These are phyloP conservation scores for Autographa gamma DNA, from an alignment of 2,888 invertebrate genomes.

Conservation along the genomic window DNA sequence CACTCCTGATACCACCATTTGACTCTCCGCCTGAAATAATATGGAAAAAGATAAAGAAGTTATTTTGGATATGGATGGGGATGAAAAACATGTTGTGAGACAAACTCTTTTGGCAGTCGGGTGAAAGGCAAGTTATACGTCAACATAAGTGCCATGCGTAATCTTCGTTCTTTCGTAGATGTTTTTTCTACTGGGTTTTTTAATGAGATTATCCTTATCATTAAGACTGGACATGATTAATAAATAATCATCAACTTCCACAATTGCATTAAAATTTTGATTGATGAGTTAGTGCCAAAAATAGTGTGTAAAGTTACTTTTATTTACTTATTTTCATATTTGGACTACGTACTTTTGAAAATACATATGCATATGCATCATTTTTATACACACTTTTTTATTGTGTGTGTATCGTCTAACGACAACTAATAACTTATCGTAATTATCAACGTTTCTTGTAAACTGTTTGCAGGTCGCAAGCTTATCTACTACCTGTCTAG, in stretches of 20 bases:
- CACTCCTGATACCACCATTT: conserved; percentile 90
- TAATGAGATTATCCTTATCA: neutral
- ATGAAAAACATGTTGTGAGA: too few species aligned
- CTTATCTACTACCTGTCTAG: neutral
- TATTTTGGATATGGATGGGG: too few species aligned
- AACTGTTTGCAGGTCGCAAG: neutral
- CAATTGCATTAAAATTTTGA: neutral
- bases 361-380: too few species aligned
- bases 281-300: neutral
- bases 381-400: too few species aligned
- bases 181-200: neutral
- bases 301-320: neutral
- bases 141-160: neutral
- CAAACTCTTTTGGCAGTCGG: neutral
- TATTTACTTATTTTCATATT: too few species aligned
- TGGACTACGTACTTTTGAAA: too few species aligned
- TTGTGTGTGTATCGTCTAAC: neutral
- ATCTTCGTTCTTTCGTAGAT: neutral
- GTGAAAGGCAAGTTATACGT: too few species aligned
- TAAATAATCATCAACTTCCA: neutral
- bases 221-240: neutral
- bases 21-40: conserved; percentile 84
- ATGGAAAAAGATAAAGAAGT: too few species aligned
- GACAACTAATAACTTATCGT: neutral
- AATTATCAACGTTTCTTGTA: neutral